Evolutionary conservation across 2,888 invertebrate genomes (phyloP), one percentile per base, ranked within the genome.

Genomic region (Branchinecta sandiegonensis): DNA sequence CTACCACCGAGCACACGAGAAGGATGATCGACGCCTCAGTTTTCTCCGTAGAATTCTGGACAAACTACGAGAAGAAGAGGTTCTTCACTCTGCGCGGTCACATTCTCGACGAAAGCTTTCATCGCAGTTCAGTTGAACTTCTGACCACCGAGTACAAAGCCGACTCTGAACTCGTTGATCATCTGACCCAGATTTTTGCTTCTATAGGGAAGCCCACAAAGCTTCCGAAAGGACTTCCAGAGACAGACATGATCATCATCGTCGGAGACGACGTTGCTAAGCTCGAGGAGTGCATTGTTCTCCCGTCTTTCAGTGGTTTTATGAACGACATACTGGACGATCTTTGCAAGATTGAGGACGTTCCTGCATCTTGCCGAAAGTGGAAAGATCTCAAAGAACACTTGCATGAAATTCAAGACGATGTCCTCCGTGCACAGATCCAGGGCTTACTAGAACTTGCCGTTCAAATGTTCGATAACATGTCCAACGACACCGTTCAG

Each of bases 281-380:
- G 9, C n/a, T 17, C 56, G 10, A 56, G 14, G 56, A 56, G 10
- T n/a, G 56, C n/a, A 56, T 56, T 56, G 17, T 56, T 8, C n/a
- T 56, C 56, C 56, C 56, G 56, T 56, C 56, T 56, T 56, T 56
- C 1, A 56, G 56, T 56, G 56, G 17, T 56, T 56, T 56, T 56
- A n/a, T 56, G 17, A 56, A 56, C 56, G 10, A n/a, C n/a, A 17
- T 17, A 56, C 9, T 56, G n/a, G 17, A 56, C 56, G 56, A 56
- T 8, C 10, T 56, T 8, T 56, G 56, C 56, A 56, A 56, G n/a
- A 17, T 56, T n/a, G 56, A 56, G 0, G 56, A 17, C 8, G 17
- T 56, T 17, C 17, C 56, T 8, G 10, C 56, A 56, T 17, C 14
- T 17, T 56, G 56, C 17, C 56, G 17, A 56, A 56, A 56, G 56